phyloP scores from a whole-genome alignment of 2,113 vertebrate genomes.

The Hucho hucho region DNA sequence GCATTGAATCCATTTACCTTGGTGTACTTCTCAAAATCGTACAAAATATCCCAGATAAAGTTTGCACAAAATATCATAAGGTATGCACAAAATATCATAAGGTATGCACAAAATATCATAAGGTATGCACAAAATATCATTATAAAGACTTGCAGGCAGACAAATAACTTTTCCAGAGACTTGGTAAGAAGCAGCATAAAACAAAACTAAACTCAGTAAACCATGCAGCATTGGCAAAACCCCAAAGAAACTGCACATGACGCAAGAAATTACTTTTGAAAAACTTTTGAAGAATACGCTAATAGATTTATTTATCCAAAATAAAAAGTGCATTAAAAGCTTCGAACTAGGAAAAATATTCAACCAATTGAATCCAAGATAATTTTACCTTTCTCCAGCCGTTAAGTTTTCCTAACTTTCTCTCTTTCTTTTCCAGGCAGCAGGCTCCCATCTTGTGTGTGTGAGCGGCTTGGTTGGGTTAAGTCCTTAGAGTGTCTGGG shows the following conservation, averaged over 20 bases:
- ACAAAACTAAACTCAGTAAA: background rate
- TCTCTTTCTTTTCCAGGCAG: conserved; percentile 76
- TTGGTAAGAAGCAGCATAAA: background rate
- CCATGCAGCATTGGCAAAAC: background rate
- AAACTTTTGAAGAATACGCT: background rate
- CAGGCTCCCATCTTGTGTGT: conserved; percentile 75
- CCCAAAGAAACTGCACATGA: background rate
- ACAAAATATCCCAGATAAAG: background rate
- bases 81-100: background rate
- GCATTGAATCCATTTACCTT: background rate
- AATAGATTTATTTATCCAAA: background rate
- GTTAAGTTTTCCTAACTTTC: conserved; percentile 71
- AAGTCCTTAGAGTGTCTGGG: conserved; percentile 21
- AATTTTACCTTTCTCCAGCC: conserved; percentile 75
- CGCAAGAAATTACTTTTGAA: background rate
- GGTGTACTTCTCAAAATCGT: background rate
- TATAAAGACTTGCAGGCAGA: background rate
- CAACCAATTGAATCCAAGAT: background rate
- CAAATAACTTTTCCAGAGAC: background rate
- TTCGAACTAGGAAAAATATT: background rate
- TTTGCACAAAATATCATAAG: background rate
- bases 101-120: background rate
- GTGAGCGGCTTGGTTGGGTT: conserved; percentile 26
- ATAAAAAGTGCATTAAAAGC: background rate
- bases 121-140: background rate